These are phyloP conservation scores for Phaedon cochleariae DNA, from an alignment of 2,888 invertebrate species.

Conservation along the genomic window DNA sequence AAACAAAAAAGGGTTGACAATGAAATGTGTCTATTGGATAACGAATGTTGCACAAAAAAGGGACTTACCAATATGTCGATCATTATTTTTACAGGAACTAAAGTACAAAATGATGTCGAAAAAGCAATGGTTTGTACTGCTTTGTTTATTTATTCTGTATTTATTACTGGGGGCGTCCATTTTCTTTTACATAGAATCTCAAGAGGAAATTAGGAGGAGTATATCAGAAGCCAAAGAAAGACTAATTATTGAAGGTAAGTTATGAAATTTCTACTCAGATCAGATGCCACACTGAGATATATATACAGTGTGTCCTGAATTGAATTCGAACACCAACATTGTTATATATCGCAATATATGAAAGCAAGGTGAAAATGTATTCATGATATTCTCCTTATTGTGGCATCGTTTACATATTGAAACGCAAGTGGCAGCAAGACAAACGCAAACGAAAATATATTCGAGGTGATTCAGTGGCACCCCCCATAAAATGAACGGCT, in stretches of 20 bases:
- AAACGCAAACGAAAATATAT: too few relatives aligned
- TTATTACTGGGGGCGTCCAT: constrained; percentile 83
- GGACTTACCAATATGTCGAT: neutral
- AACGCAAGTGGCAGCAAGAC: too few relatives aligned
- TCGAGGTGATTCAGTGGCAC: too few relatives aligned
- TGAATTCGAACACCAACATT: too few relatives aligned
- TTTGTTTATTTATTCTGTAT: constrained; percentile 51
- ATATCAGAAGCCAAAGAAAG: constrained; percentile 65
- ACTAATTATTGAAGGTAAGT: constrained; percentile 45
- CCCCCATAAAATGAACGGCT: too few relatives aligned
- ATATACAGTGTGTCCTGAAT: too few relatives aligned
- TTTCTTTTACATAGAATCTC: constrained; percentile 84
- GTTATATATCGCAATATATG: too few relatives aligned
- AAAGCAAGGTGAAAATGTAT: too few relatives aligned
- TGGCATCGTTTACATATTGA: too few relatives aligned
- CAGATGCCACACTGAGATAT: too few relatives aligned
- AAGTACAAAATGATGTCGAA: constrained; percentile 49
- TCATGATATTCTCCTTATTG: too few relatives aligned
- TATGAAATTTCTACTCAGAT: too few relatives aligned
- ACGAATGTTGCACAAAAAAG: neutral
- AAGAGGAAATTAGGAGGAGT: constrained; percentile 71
- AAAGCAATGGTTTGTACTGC: constrained; percentile 51
- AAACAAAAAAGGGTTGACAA: constrained; percentile 1
- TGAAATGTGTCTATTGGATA: constrained; percentile 9
- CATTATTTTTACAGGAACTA: constrained; percentile 16